A percentile compares a stretch with the other conserved stretches of the same genome.
These are phyloP conservation scores for Hippocampus abdominalis DNA, from an alignment of 2,113 vertebrate species.

Conservation along the genomic window DNA sequence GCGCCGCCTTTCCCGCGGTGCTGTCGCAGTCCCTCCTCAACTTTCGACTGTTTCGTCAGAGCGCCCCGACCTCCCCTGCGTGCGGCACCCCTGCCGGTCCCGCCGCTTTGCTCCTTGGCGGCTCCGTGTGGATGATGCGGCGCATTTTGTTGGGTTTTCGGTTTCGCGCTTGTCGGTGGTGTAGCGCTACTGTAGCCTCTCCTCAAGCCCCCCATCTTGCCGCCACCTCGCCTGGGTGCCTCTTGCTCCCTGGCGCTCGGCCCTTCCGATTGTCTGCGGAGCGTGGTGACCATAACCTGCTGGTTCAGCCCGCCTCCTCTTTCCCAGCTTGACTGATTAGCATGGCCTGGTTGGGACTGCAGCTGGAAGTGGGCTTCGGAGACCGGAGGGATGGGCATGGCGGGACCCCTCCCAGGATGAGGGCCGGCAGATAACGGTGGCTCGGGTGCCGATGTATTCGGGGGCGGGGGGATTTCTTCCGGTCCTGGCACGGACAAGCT, in stretches of 20 bases:
- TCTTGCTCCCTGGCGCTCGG: conserved; percentile 60
- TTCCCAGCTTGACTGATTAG: conserved; percentile 59
- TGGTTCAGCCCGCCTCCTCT: conserved; percentile 57
- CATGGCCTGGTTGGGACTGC: conserved; percentile 59
- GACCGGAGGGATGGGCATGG: conserved; percentile 64
- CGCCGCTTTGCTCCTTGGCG: conserved; percentile 51
- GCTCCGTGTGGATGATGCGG: conserved; percentile 47
- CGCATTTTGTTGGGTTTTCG: conserved; percentile 57
- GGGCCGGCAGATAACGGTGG: conserved; percentile 83
- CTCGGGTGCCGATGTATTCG: conserved; percentile 85
- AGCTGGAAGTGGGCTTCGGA: conserved; percentile 65
- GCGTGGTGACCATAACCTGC: conserved; percentile 60
- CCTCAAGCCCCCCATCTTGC: conserved; percentile 71
- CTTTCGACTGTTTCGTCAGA: conserved; percentile 87
- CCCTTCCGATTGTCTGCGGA: conserved; percentile 64
- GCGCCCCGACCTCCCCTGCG: conserved; percentile 79
- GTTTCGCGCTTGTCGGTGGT: conserved; percentile 70
- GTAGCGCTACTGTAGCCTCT: conserved; percentile 74
- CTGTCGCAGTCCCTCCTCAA: conserved; percentile 72
- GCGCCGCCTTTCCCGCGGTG: conserved; percentile 58
- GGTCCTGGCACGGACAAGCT: conserved; percentile 88
- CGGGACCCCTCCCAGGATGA: conserved; percentile 62
- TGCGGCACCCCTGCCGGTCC: conserved; percentile 32
- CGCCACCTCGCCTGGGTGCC: conserved; percentile 63
- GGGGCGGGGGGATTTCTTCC: conserved; percentile 88